phyloP scores from a whole-genome alignment of 2,797 vertebrate species.

The Otus scops region DNA sequence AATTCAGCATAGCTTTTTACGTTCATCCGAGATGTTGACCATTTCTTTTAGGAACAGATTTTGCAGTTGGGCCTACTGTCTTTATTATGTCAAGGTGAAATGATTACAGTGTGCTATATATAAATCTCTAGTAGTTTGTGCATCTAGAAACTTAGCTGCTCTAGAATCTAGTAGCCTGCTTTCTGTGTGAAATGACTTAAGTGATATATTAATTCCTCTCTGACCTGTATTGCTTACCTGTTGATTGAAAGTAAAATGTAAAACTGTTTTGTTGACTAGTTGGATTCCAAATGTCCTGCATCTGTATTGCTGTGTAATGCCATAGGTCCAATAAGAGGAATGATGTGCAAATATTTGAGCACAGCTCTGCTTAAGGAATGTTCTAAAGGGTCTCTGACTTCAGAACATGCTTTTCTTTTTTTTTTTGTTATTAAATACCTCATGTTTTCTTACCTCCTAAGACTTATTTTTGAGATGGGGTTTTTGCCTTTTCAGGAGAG shows the following conservation, averaged over 20 bases:
- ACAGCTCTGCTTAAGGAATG: background rate
- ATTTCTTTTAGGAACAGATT: background rate
- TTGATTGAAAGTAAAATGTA: background rate
- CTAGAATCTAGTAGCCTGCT: background rate
- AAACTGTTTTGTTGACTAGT: background rate
- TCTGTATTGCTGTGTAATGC: background rate
- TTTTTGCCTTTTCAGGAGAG: background rate
- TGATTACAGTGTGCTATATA: background rate
- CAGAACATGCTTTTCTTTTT: background rate
- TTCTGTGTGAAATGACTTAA: background rate
- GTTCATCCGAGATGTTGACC: background rate
- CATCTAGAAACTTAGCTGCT: background rate
- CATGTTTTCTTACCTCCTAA: background rate
- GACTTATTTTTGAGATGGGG: background rate
- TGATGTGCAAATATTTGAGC: background rate
- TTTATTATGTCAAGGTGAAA: background rate
- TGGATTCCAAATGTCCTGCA: background rate
- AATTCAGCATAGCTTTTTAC: background rate
- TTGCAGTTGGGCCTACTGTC: background rate
- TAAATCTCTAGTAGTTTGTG: background rate
- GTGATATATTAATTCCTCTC: background rate
- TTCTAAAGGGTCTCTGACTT: background rate
- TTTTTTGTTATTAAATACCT: background rate
- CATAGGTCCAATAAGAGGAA: background rate
- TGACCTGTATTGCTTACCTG: background rate